A percentile compares a stretch with the other conserved stretches of the same genome.
Evolutionary conservation across 2,113 vertebrate genomes (phyloP).

Genomic region (Orycteropus afer): DNA sequence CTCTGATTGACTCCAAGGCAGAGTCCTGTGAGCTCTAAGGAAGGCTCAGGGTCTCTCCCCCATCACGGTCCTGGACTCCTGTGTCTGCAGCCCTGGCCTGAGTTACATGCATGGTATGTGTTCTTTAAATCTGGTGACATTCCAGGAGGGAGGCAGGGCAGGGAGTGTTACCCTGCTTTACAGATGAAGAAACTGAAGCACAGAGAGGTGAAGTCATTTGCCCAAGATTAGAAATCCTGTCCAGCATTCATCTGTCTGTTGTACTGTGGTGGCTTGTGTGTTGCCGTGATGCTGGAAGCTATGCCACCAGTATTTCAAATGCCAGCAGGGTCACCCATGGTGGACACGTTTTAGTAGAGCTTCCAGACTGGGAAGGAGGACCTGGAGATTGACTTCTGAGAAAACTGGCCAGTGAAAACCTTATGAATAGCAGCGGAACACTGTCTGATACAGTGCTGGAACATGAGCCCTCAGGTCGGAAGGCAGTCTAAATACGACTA

Average conservation of each 20-base stretch:
- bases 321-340: background rate
- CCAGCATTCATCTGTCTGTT: background rate
- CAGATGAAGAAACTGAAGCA: slow-evolving; percentile 38
- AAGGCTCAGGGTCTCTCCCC: background rate
- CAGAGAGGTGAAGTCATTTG: background rate
- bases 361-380: background rate
- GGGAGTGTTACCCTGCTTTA: background rate
- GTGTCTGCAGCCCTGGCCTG: background rate
- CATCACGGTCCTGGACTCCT: background rate
- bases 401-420: background rate
- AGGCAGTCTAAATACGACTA: background rate
- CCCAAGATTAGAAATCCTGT: background rate
- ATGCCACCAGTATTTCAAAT: too few species aligned
- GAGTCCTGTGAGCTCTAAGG: background rate
- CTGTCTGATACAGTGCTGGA: background rate
- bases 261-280: too few species aligned
- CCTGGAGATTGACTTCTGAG: too few species aligned
- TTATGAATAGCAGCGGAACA: too few species aligned
- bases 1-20: background rate
- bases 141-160: background rate
- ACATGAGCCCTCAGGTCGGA: background rate
- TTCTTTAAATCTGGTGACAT: slow-evolving; percentile 8
- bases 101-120: background rate
- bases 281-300: background rate
- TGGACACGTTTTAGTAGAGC: background rate